Conservation (phyloP, 2,888 invertebrate species). For the Platypus cylindrus region DNA sequence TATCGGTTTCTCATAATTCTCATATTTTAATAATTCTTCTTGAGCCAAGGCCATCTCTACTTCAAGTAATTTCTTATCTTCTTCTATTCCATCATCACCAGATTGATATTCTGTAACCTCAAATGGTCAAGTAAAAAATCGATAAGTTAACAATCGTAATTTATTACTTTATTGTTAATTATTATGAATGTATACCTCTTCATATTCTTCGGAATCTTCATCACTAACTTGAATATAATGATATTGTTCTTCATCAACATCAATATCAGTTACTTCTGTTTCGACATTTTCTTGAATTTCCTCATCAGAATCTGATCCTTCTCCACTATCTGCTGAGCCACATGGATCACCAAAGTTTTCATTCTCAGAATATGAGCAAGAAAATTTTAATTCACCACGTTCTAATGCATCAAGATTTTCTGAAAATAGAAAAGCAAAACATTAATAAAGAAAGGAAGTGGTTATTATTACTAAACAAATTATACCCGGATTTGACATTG, state of each 20-base stretch:
- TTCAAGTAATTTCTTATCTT: slow-evolving; percentile 37
- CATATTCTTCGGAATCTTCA: slow-evolving; percentile 35
- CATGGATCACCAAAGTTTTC: slow-evolving; percentile 41
- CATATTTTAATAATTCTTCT: slow-evolving; percentile 29
- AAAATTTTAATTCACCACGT: slow-evolving; percentile 79
- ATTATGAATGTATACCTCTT: slow-evolving; percentile 37
- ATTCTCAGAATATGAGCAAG: slow-evolving; percentile 37
- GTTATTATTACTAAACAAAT: not conserved
- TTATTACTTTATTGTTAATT: not conserved
- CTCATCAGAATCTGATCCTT: slow-evolving; percentile 50
- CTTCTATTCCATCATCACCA: slow-evolving; percentile 64
- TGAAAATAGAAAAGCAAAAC: slow-evolving; percentile 25
- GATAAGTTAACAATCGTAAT: slow-evolving; percentile 11
- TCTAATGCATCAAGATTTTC: slow-evolving; percentile 73
- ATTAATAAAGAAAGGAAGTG: not conserved
- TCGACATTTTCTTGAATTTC: slow-evolving; percentile 40
- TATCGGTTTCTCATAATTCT: slow-evolving; percentile 30
- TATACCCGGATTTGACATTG: slow-evolving; percentile 84
- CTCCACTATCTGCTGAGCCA: slow-evolving; percentile 54
- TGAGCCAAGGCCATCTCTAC: slow-evolving; percentile 35
- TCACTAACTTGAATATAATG: slow-evolving; percentile 40
- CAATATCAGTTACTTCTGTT: slow-evolving; percentile 18
- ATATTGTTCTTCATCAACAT: slow-evolving; percentile 18
- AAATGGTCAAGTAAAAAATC: too few species aligned
- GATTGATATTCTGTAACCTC: slow-evolving; percentile 53